A percentile compares a stretch with the other conserved stretches of the same genome.
Evolutionary conservation across 2,113 vertebrate species (phyloP).

Genomic region (Gnathonemus longibarbis): DNA sequence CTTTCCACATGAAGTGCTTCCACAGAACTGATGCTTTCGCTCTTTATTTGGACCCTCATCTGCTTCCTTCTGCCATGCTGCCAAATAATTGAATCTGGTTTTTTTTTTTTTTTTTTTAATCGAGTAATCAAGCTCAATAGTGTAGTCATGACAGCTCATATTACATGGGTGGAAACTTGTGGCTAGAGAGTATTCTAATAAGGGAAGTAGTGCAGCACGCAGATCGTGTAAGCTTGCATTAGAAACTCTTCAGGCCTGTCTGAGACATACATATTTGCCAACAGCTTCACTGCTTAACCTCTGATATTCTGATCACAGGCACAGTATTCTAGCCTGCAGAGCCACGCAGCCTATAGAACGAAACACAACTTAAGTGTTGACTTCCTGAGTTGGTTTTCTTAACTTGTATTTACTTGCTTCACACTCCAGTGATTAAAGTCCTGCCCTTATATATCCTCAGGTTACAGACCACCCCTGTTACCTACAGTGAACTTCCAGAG

Average conservation of each 20-base stretch:
- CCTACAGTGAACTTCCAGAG: background rate
- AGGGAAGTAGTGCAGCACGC: background rate
- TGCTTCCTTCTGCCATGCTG: background rate
- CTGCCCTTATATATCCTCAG: background rate
- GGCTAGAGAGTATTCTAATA: background rate
- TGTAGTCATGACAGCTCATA: background rate
- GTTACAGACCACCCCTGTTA: background rate
- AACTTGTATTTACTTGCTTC: background rate
- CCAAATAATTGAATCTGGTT: background rate
- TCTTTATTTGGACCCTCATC: background rate
- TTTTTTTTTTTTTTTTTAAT: background rate
- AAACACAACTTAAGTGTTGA: background rate
- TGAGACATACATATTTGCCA: background rate
- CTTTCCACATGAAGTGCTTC: background rate
- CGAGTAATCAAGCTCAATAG: background rate
- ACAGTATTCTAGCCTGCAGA: background rate
- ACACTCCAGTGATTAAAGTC: background rate
- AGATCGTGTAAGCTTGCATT: background rate
- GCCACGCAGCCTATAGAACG: background rate
- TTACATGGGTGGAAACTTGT: background rate
- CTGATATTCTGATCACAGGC: background rate
- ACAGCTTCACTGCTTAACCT: background rate
- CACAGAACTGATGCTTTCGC: background rate
- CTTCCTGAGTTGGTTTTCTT: background rate
- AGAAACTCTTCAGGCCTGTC: background rate